Evolutionary conservation across 2,888 invertebrate genomes (phyloP), one percentile per base, ranked within the genome.

Genomic region (Parascotia fuliginaria): DNA sequence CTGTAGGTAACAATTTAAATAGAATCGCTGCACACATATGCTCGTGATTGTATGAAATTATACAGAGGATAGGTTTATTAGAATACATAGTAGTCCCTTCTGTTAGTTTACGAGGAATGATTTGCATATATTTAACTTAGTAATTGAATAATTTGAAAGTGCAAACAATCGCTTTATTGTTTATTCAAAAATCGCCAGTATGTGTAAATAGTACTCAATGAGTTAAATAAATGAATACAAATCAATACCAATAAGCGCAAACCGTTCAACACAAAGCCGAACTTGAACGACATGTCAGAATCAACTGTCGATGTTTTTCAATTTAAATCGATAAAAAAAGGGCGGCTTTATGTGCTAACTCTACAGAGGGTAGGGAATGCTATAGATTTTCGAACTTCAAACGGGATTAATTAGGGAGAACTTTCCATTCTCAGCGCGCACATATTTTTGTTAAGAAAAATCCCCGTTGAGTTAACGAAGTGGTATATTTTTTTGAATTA

Each of bases 291-390:
- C 61, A 71, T 65, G 83, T 68, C 70, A 70, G 43, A 51, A 39
- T 66, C 68, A 68, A 67, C 79, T 77, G 77, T 85, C 84, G 82
- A 87, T 87, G 78, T 76, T 81, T 83, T 85, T 81, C 84, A 85
- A 87, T 88, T 86, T 85, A 80, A 85, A 87, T 87, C 84, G 82
- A 87, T 84, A 73, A 68, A 57, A 58, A 52, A 60, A 78, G 70
- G 66, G 79, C 55, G 58, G 50, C 66, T 69, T 66, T 61, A 64
- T 69, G 53, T 54, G 44, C 50, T 55, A 54, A 53, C 52, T 57
- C 54, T 33, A 73, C 75, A 78, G 76, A 70, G 70, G 70, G 63
- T 51, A 46, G 48, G 46, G 32, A 53, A 40, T 37, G 40, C 19
- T 16, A 61, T 58, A 55, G 57, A 56, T 58, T 73, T 72, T 70